Base-by-base conservation (phyloP, 2,113 vertebrate genomes). In the Malaclemys terrapin region DNA sequence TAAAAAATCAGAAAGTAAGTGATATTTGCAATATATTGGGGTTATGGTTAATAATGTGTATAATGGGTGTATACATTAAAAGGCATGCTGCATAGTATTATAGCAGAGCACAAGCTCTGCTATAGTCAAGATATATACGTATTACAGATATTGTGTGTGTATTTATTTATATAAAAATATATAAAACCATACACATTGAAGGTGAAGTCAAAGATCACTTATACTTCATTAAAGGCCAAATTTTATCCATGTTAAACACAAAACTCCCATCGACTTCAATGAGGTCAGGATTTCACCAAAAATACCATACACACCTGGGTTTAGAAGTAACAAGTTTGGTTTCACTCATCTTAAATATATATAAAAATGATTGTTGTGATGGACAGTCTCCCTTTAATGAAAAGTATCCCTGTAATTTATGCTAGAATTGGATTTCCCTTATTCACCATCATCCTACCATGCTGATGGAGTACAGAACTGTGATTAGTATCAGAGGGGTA, bases 1-100 rank as follows among this genome's bases (percentile, higher is more conserved):
- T 97, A 99, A 99, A 98, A 99, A 93, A 92, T 1, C 85, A 42
- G 99, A 99, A 98, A 97, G 99, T 99, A 98, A 97, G 98, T 97
- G 54, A 80, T 22, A 82, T 29, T 90, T 86, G 13, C 82, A 94
- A 52, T 10, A 38, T 2, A 25, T 53, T 53, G 57, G n/a, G 14
- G 53, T 53, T 59, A 29, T 59, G 4, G 10, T 45, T 79, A 85
- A 45, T 53, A 62, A 83, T 59, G 16, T 38, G 80, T 35, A 29
- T 72, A 80, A 56, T 14, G 2, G 45, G 47, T 89, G 45, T 45
- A 27, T 9, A 84, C 13, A 24, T 16, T 87, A 38, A 50, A 87
- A 47, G 10, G 35, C 0, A 0, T 24, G 54, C 75, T 47, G 45
- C 7, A 47, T 29, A 47, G 65, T n/a, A 72, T 72, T 72, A 72